A percentile compares a stretch with the other conserved stretches of the same genome.
phyloP scores from a whole-genome alignment of 2,888 invertebrate genomes.

The Pollenia griseotomentosa region DNA sequence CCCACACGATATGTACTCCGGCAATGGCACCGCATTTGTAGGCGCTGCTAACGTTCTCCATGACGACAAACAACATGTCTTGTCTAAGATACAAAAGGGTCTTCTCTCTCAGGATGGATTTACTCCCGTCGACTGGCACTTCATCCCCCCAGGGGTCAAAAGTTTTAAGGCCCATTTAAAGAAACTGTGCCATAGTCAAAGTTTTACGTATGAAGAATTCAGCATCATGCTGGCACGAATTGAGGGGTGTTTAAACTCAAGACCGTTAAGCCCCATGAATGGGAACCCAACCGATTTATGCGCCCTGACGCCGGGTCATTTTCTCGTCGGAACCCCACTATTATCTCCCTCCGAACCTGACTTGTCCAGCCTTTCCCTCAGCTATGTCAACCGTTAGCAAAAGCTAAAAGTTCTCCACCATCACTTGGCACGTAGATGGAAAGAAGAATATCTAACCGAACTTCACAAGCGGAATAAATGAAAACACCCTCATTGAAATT shows the following conservation, averaged over 20 bases:
- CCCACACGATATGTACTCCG: background rate
- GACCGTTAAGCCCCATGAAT: constrained; percentile 20
- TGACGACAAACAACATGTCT: background rate
- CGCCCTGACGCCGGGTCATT: constrained; percentile 34
- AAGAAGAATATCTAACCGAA: no score
- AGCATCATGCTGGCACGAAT: constrained; percentile 12
- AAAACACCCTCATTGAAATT: background rate
- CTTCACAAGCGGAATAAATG: no score
- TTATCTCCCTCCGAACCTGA: no score
- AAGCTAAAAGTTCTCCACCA: no score
- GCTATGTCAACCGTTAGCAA: no score
- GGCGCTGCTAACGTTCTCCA: constrained; percentile 2
- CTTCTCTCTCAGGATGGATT: no score
- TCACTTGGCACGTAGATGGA: no score
- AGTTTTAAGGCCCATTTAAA: no score
- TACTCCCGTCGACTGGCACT: no score
- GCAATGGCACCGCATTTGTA: constrained; percentile 13
- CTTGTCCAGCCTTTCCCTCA: no score
- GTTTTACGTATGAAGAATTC: constrained; percentile 34
- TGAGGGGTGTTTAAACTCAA: constrained; percentile 22
- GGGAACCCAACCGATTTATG: constrained; percentile 4
- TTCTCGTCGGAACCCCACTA: constrained; percentile 24
- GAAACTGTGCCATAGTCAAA: no score
- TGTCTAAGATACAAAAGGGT: background rate
- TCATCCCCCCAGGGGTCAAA: no score